Conservation (phyloP, 2,113 vertebrate genomes). For the Oceanites oceanicus region DNA sequence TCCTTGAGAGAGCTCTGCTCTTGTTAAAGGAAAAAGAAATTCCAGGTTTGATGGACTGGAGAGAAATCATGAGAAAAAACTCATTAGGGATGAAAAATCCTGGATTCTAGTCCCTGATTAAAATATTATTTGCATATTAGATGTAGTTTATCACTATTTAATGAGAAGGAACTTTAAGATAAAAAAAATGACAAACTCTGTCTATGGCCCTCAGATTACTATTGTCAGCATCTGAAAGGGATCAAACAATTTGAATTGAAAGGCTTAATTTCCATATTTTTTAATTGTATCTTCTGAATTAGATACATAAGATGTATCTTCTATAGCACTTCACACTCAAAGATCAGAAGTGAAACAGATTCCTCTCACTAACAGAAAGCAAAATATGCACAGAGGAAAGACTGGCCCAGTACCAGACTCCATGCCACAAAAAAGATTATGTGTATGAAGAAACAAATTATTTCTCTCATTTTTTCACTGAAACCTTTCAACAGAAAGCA, state of each 20-base stretch:
- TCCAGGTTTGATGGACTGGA: neutral
- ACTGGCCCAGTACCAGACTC: neutral
- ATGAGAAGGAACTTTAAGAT: neutral
- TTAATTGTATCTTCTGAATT: neutral
- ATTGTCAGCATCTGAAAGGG: neutral
- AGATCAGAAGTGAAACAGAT: neutral
- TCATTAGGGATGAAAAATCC: neutral
- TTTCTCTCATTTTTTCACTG: neutral
- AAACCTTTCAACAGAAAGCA: neutral
- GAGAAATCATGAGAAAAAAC: neutral
- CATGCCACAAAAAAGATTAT: neutral
- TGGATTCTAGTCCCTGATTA: neutral
- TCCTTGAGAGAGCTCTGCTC: neutral
- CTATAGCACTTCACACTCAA: neutral
- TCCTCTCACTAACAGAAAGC: neutral
- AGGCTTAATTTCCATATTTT: neutral
- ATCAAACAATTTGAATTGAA: neutral
- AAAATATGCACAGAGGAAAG: neutral
- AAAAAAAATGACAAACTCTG: neutral
- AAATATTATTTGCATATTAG: neutral
- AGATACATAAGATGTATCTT: neutral
- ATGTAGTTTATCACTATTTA: neutral
- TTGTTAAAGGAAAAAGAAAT: neutral
- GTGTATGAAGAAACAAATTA: neutral
- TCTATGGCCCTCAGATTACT: neutral